phyloP scores from a whole-genome alignment of 2,888 invertebrate species.

The Euzetes globulus region DNA sequence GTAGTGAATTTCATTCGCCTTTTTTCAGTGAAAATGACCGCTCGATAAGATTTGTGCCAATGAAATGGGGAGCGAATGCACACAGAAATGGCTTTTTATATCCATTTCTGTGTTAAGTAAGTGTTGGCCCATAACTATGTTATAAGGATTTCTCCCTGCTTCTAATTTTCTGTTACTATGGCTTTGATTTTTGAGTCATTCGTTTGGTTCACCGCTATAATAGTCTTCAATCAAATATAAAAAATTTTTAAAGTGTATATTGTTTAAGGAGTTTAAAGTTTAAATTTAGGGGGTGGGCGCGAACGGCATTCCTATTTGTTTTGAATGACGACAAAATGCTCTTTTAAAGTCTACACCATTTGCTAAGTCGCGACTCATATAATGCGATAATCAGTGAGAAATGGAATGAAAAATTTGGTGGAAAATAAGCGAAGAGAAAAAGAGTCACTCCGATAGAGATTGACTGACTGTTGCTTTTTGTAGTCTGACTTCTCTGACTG shows the following conservation, averaged over 20 bases:
- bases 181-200: neutral
- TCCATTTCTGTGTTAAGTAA: neutral
- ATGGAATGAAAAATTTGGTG: slow-evolving; percentile 2
- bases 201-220: slow-evolving; percentile 16
- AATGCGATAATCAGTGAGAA: slow-evolving; percentile 4
- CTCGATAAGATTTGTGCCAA: slow-evolving; percentile 17
- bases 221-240: neutral
- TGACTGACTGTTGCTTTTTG: slow-evolving; percentile 12
- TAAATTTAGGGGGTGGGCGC: slow-evolving; percentile 20
- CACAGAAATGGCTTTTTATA: neutral
- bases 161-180: neutral
- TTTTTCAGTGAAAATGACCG: slow-evolving; percentile 21
- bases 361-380: neutral
- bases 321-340: neutral
- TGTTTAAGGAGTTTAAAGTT: slow-evolving; percentile 19
- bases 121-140: slow-evolving; percentile 10
- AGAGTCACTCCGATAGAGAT: neutral
- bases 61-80: slow-evolving; percentile 6
- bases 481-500: neutral
- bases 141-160: neutral
- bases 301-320: neutral
- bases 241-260: neutral
- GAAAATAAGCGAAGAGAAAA: neutral
- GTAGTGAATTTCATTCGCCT: neutral
- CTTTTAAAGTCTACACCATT: neutral